Base-by-base conservation (phyloP, 2,888 invertebrate genomes). In the Apoda limacodes region DNA sequence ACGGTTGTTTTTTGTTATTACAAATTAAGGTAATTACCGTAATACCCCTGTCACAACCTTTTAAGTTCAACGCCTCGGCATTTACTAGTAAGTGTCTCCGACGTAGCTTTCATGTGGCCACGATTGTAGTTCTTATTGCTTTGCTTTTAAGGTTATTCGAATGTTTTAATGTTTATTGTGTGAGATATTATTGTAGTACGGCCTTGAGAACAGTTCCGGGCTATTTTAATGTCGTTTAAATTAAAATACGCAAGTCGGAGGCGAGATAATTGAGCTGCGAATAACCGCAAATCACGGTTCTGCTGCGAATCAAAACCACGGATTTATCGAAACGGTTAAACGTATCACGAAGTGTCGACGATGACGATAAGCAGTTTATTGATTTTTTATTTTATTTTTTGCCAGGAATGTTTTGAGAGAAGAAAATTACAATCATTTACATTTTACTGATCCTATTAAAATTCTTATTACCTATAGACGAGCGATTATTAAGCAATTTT, bases 11-110 rank as follows among this genome's bases (percentile, higher is more conserved):
- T 70, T 74, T 70, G 58, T 72, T 64, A 68, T 74, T 67, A 72
- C 72, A 71, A 70, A 74, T 75, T 75, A 71, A 74, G 62, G 66
- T 67, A 70, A 74, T 72, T 71, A 68, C 68, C 56, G 65, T 71
- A 71, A 72, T 71, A 69, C 59, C 58, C 55, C 67, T 68, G 71
- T 71, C 74, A 70, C 69, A 71, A 68, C 71, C 71, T 72, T 74
- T 70, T 74, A 70, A 70, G 72, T 74, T 76, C 72, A 74, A 68
- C 58, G 70, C 53, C 58, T n/a, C n/a, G 74, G 70, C 60, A 52
- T 65, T 64, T n/a, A n/a, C n/a, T n/a, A n/a, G n/a, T n/a, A n/a
- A 63, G 53, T 50, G 46, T 48, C 45, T 44, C 46, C 46, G 42
- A 30, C 42, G 43, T 52, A 42, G 41, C 46, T 45, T 48, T 51